A percentile compares a stretch with the other conserved stretches of the same genome.
phyloP scores from a whole-genome alignment of 2,888 invertebrate genomes.

The Drosophila atroscutellata region DNA sequence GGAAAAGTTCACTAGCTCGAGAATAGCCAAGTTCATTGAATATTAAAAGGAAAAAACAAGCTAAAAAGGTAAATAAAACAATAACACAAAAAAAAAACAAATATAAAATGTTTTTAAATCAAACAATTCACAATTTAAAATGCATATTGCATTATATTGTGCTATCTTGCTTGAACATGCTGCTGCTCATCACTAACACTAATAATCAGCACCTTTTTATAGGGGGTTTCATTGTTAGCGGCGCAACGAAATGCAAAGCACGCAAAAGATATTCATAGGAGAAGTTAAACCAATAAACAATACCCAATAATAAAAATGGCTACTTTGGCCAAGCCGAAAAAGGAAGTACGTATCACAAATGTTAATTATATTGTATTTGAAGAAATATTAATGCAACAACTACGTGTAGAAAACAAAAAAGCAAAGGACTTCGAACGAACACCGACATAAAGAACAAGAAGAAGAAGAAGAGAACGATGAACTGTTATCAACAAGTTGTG shows the following conservation, averaged over 20 bases:
- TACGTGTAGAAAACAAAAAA: slow-evolving; percentile 68
- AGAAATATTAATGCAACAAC: slow-evolving; percentile 14
- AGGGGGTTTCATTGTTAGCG: slow-evolving; percentile 56
- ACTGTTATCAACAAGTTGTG: slow-evolving; percentile 69
- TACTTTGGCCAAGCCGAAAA: slow-evolving; percentile 83
- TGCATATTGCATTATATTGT: not conserved
- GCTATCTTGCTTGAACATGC: not conserved
- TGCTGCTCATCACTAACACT: slow-evolving; percentile 31
- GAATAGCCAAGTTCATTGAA: not conserved
- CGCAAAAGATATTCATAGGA: slow-evolving; percentile 20
- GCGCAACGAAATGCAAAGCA: slow-evolving; percentile 26
- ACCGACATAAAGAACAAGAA: slow-evolving; percentile 50
- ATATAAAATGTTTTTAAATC: not conserved
- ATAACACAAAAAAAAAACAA: not conserved
- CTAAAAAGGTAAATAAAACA: too few relatives aligned
- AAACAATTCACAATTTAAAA: not conserved
- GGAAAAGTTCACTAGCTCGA: not conserved
- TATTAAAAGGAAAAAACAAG: not conserved
- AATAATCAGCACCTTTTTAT: slow-evolving; percentile 28
- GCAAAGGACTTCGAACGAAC: slow-evolving; percentile 22
- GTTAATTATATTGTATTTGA: not conserved
- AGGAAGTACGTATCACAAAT: slow-evolving; percentile 70
- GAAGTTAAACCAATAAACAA: slow-evolving; percentile 4
- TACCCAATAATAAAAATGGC: slow-evolving; percentile 76
- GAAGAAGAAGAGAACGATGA: slow-evolving; percentile 41